Conservation (phyloP, 2,797 vertebrate genomes). For the Paguma larvata region DNA sequence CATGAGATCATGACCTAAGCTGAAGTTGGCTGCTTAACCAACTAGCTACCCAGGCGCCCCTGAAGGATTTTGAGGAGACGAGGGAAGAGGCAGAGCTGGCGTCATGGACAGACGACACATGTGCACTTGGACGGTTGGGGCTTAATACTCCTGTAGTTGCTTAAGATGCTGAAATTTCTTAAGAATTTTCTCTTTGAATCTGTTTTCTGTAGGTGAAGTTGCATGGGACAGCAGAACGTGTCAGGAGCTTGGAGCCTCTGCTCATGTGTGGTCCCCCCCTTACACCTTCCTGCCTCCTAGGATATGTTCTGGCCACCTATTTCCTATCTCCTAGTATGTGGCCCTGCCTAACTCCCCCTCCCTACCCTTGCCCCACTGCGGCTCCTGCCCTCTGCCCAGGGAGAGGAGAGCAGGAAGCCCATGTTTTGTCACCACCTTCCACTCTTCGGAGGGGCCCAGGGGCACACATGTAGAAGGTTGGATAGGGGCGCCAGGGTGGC, state of each 20-base stretch:
- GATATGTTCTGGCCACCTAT: neutral
- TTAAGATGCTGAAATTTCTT: neutral
- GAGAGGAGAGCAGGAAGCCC: neutral
- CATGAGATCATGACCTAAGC: no score
- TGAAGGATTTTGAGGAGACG: neutral
- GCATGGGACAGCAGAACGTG: fast-evolving
- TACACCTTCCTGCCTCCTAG: neutral
- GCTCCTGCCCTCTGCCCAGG: neutral
- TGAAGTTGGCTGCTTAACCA: no score
- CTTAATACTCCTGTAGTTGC: neutral
- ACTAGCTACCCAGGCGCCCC: no score
- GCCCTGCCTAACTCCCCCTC: neutral
- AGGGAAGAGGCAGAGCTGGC: neutral
- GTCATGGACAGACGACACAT: neutral
- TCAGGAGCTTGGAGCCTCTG: neutral
- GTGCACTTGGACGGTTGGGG: neutral
- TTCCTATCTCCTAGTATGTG: neutral
- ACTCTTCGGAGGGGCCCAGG: neutral
- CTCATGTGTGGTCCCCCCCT: neutral
- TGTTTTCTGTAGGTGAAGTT: neutral
- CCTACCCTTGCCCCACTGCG: no score
- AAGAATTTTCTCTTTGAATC: neutral
- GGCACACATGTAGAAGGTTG: neutral
- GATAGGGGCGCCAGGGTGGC: no score
- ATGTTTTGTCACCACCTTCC: neutral